Conservation (phyloP, 2,888 invertebrate species). For the Lycia hirtaria region DNA sequence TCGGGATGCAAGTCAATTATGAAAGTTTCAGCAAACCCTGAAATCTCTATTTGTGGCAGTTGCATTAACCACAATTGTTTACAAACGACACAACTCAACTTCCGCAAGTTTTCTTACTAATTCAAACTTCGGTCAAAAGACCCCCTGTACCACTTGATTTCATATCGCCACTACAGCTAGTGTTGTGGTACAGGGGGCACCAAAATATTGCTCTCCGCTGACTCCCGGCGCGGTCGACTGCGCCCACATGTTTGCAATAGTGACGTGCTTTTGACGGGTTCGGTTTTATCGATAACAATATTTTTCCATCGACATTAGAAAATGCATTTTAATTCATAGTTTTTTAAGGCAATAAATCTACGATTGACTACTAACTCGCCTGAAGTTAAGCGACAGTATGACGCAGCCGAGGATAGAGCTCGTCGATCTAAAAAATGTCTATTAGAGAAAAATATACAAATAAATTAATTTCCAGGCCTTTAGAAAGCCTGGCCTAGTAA, state of each 20-base stretch:
- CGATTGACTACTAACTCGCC: too few relatives aligned
- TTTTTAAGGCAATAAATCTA: too few relatives aligned
- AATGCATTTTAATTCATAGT: too few relatives aligned
- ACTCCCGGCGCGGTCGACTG: constrained; percentile 75
- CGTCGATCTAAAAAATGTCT: too few relatives aligned
- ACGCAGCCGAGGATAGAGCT: too few relatives aligned
- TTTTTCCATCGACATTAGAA: not conserved
- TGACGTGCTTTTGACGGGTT: constrained; percentile 47
- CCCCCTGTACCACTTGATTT: constrained; percentile 38
- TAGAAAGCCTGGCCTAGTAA: too few relatives aligned
- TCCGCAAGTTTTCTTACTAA: not conserved
- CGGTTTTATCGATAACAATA: constrained; percentile 30
- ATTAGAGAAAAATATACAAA: too few relatives aligned
- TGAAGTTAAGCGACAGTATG: too few relatives aligned
- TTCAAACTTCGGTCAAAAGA: not conserved
- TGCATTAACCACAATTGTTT: not conserved
- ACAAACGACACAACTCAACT: not conserved
- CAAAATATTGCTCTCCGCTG: constrained; percentile 80
- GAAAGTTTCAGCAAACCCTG: not conserved
- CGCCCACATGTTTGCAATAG: constrained; percentile 80
- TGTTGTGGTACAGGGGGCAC: constrained; percentile 71
- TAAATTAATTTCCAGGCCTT: too few relatives aligned
- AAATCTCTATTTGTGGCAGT: too few relatives aligned
- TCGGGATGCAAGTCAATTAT: too few relatives aligned
- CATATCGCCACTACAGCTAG: constrained; percentile 36